These are phyloP conservation scores for Napeogenes sylphis DNA, from an alignment of 2,888 invertebrate species.

Conservation along the genomic window DNA sequence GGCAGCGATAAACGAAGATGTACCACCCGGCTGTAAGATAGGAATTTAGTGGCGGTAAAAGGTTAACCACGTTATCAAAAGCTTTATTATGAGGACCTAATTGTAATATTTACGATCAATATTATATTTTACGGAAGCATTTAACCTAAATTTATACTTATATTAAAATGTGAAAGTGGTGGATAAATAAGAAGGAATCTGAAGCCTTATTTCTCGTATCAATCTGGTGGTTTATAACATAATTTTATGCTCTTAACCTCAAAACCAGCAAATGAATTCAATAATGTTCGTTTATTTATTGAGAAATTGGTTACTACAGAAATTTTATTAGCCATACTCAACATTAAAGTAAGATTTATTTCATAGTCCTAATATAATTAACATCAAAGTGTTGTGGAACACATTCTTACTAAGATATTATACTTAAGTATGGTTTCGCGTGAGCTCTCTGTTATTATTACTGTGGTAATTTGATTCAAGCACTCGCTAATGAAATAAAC, in stretches of 20 bases:
- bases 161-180: slow-evolving; percentile 23
- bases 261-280: slow-evolving; percentile 14
- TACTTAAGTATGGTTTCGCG: slow-evolving; percentile 46
- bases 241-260: slow-evolving; percentile 25
- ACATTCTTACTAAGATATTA: slow-evolving; percentile 33
- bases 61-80: slow-evolving; percentile 24
- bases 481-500: slow-evolving; percentile 34
- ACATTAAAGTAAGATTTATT: slow-evolving; percentile 30
- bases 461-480: slow-evolving; percentile 29
- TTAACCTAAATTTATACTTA: slow-evolving; percentile 20
- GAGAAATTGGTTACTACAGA: slow-evolving; percentile 12
- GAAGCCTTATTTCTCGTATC: slow-evolving; percentile 19
- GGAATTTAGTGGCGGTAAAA: slow-evolving; percentile 25
- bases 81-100: slow-evolving; percentile 18
- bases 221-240: slow-evolving; percentile 22
- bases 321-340: slow-evolving; percentile 17
- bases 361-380: slow-evolving; percentile 33
- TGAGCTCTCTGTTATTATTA: slow-evolving; percentile 43
- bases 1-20: slow-evolving; percentile 24
- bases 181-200: slow-evolving; percentile 11
- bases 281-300: slow-evolving; percentile 8
- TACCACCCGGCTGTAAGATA: slow-evolving; percentile 22
- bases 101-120: slow-evolving; percentile 11
- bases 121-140: slow-evolving; percentile 16
- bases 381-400: slow-evolving; percentile 32